phyloP scores from a whole-genome alignment of 2,797 vertebrate species.

The Pipistrellus kuhlii region DNA sequence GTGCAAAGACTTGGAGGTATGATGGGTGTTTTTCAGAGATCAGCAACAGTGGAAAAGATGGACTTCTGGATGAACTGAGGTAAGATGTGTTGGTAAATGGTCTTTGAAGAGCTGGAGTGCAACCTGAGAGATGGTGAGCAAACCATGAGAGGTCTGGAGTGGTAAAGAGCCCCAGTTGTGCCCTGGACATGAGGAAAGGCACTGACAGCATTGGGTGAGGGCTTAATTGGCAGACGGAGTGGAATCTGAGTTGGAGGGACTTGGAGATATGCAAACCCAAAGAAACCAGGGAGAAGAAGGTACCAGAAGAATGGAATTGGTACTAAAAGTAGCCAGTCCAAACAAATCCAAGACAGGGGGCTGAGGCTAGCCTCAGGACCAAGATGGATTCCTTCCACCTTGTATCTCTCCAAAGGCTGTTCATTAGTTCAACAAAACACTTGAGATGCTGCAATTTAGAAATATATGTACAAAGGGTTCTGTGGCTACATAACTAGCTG shows the following conservation, averaged over 20 bases:
- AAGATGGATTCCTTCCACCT: background rate
- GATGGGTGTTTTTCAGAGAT: background rate
- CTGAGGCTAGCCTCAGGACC: background rate
- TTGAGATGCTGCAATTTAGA: background rate
- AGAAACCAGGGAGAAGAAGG: background rate
- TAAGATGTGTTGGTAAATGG: background rate
- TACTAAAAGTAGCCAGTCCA: background rate
- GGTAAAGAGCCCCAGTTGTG: accelerated
- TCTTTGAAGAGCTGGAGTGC: background rate
- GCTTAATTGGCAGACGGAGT: background rate
- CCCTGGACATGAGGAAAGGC: background rate
- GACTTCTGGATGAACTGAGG: background rate
- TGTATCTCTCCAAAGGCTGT: accelerated
- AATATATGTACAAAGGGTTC: background rate
- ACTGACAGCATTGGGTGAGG: background rate
- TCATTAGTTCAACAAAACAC: background rate
- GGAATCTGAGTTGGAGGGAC: background rate
- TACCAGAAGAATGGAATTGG: accelerated
- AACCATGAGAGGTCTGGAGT: background rate
- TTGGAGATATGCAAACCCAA: background rate
- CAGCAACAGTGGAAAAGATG: background rate
- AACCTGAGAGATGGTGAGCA: background rate
- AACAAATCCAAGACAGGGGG: background rate
- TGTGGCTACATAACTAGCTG: background rate
- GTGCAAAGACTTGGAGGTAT: background rate